Evolutionary conservation across 2,797 vertebrate genomes (phyloP).

Genomic region (Ibycter americanus): DNA sequence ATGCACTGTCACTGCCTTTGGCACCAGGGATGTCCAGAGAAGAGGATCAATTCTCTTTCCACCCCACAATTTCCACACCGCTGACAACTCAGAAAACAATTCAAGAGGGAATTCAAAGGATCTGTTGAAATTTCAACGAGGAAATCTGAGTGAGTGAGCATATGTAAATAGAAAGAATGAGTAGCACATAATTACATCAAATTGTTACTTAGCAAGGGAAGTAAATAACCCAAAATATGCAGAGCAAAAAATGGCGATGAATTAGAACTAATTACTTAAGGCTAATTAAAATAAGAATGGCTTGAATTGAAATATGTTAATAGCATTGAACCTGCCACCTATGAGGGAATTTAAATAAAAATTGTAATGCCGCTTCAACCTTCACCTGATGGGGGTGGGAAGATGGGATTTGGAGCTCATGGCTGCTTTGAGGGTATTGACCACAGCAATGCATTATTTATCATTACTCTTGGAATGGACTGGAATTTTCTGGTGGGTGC

Average conservation of each 20-base stretch:
- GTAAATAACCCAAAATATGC: slow-evolving; percentile 81
- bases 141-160: slow-evolving; percentile 55
- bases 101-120: slow-evolving; percentile 37
- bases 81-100: slow-evolving; percentile 51
- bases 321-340: slow-evolving; percentile 69
- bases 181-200: slow-evolving; percentile 79
- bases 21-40: slow-evolving; percentile 20
- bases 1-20: slow-evolving; percentile 26
- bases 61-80: slow-evolving; percentile 52
- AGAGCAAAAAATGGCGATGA: slow-evolving; percentile 72
- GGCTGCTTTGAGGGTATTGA: slow-evolving; percentile 1
- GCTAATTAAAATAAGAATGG: slow-evolving; percentile 85
- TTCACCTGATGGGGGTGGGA: slow-evolving; percentile 15
- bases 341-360: slow-evolving; percentile 70
- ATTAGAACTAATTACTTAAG: slow-evolving; percentile 83
- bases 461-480: not conserved
- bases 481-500: not conserved
- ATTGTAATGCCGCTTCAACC: slow-evolving; percentile 12
- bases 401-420: slow-evolving; percentile 7
- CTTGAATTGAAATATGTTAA: slow-evolving; percentile 77
- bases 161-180: slow-evolving; percentile 74
- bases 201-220: slow-evolving; percentile 78
- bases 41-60: slow-evolving; percentile 44
- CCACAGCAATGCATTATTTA: slow-evolving; percentile 10
- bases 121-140: slow-evolving; percentile 33